phyloP scores from a whole-genome alignment of 2,797 vertebrate species.

The Oryzias sinensis region DNA sequence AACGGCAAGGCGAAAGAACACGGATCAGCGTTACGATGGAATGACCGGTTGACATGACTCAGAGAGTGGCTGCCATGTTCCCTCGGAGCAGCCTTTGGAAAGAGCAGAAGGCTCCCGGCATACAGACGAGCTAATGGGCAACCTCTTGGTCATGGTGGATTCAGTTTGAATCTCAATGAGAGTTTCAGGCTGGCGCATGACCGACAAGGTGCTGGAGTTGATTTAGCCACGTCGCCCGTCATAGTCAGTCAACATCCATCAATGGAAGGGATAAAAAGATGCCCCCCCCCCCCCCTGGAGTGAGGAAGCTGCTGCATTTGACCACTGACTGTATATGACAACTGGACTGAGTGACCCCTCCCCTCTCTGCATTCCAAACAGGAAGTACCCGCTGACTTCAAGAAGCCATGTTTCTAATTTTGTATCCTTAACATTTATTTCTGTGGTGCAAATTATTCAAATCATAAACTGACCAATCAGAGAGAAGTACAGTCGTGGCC shows the following conservation, averaged over 20 bases:
- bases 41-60: constrained; percentile 74
- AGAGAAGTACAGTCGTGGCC: too few relatives aligned
- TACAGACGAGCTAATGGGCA: constrained; percentile 77
- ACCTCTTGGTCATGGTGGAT: constrained; percentile 76
- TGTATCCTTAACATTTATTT: too few relatives aligned
- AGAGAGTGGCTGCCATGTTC: constrained; percentile 55
- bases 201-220: constrained; percentile 77
- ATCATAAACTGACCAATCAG: too few relatives aligned
- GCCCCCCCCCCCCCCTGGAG: constrained; percentile 33
- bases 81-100: constrained; percentile 70
- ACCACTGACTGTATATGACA: too few relatives aligned
- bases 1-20: constrained; percentile 63
- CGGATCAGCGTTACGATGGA: constrained; percentile 71
- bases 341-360: too few relatives aligned
- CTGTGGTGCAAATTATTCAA: too few relatives aligned
- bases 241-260: constrained; percentile 67
- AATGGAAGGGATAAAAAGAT: constrained; percentile 42
- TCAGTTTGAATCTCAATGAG: constrained; percentile 77
- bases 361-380: too few relatives aligned
- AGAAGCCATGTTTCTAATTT: too few relatives aligned
- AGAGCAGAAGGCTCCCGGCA: constrained; percentile 65
- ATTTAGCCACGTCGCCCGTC: constrained; percentile 68
- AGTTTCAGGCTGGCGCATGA: constrained; percentile 68
- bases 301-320: constrained; percentile 33
- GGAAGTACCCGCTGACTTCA: too few relatives aligned